Base-by-base conservation (phyloP, 1,140 invertebrate genomes). In the Himalopsyche phryganea region DNA sequence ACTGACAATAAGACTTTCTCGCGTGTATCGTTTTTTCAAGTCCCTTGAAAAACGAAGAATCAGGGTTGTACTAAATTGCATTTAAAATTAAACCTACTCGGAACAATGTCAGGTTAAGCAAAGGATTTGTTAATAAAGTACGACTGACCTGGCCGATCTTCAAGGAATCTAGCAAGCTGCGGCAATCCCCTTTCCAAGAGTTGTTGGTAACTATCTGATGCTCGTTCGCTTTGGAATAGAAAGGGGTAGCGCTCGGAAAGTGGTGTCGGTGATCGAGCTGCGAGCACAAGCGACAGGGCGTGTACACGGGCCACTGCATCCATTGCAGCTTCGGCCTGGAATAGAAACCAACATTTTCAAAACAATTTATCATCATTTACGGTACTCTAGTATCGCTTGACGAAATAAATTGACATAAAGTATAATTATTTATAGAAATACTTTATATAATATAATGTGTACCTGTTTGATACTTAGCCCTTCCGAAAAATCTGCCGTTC, bases 201-300 rank as follows among this genome's bases (percentile, higher is more conserved):
- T 58, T 88, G 86, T 46, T 90, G 85, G 65, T 90, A 90, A 1
- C 87, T 88, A 60, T 88, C 85, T 0, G 87, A 87, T 0, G 88
- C 87, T 56, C 83, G 76, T 1, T 84, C 83, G 6, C 86, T 89
- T 65, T 88, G 85, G 60, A 90, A 90, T 4, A 90, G 77, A 64
- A 90, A 90, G 6, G 83, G 81, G 65, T 89, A 90, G 50, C 81
- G 79, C 59, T 86, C 81, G 10, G 84, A 81, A 1, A 90, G 69
- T 0, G 79, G 71, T 54, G 75, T 70, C 5, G 77, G 80, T 48
- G 86, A 83, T 60, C 82, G 79, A 1, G 87, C 76, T 46, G 86
- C 85, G 36, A 88, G 70, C 0, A 81, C 80, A 1, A 90, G 69
- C 0, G 86, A 87, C 0, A 88, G 71, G 0, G 86, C 86, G 68